These are phyloP conservation scores for Karalla daura DNA, from an alignment of 2,797 vertebrate species.

Conservation along the genomic window DNA sequence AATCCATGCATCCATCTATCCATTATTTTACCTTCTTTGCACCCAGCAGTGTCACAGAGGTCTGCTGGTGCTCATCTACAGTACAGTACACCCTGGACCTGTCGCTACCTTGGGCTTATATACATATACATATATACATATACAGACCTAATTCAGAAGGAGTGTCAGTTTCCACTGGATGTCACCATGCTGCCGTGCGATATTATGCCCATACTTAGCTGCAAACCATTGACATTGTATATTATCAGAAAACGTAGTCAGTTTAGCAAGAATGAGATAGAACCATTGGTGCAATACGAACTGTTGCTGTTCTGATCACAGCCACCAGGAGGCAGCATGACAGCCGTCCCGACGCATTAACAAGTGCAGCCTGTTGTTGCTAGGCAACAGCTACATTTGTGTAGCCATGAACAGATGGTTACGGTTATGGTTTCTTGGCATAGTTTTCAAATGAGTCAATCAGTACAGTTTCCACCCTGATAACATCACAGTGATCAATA, in stretches of 20 bases:
- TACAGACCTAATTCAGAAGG: too few species aligned
- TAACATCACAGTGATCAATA: conserved; percentile 36
- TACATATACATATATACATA: too few species aligned
- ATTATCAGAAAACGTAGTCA: neutral
- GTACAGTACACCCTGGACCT: too few species aligned
- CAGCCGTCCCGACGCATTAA: neutral
- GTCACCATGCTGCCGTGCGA: too few species aligned
- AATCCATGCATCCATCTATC: too few species aligned
- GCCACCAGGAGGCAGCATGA: conserved; percentile 16
- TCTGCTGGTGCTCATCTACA: too few species aligned
- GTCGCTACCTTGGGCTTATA: too few species aligned
- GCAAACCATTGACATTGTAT: too few species aligned
- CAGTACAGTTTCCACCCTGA: conserved; percentile 24
- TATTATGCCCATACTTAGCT: too few species aligned
- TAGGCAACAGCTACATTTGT: conserved; percentile 27
- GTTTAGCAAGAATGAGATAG: neutral
- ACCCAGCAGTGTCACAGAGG: too few species aligned
- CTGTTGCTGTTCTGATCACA: neutral
- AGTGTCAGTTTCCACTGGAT: too few species aligned
- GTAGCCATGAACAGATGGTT: conserved; percentile 40
- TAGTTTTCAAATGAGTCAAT: conserved; percentile 45
- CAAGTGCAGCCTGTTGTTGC: conserved; percentile 34
- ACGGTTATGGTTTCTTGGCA: conserved; percentile 32
- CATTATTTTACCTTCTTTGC: too few species aligned
- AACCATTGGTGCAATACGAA: neutral